Base-by-base conservation (phyloP, 2,888 invertebrate genomes). In the Rhimphoctona megacephalus region DNA sequence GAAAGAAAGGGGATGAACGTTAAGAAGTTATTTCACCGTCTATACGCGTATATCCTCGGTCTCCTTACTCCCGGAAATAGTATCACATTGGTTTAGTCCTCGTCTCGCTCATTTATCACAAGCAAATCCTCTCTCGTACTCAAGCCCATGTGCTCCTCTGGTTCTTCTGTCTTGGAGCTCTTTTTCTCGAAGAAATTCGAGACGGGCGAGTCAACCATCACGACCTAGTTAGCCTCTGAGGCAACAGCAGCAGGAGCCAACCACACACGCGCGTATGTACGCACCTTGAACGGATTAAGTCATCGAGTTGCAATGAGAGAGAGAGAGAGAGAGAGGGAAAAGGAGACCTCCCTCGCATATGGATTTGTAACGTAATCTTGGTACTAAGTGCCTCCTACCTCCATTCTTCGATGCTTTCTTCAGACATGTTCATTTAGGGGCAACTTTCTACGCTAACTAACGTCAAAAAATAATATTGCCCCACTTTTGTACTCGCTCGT, bases 211-310 rank as follows among this genome's bases (percentile, higher is more conserved):
- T 83, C 79, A 73, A 78, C 81, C 83, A 87, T 83, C 76, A 81
- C 81, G 74, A 74, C 81, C 64, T 66, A 72, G 69, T 78, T 79
- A 76, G 74, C 82, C 82, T 82, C 76, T 57, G 57, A 54, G 82
- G 57, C 82, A 81, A 67, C 49, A 49, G 57, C 43, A 46, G 46
- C 64, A 77, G 57, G 70, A 80, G 54, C 54, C 61, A 80, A 77
- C 76, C 81, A 81, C 86, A 77, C 83, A 82, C 85, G 80, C 85
- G 83, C 84, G 87, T 84, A 84, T 87, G 87, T 85, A 86, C 86
- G 83, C 87, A 88, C 88, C 86, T 86, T 88, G 84, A 76, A 79
- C 79, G 88, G 88, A 88, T 88, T 88, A 88, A 88, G 87, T 84
- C 87, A 85, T 88, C 87, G 82, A 85, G 86, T 84, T 86, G 84